These are phyloP conservation scores for Propithecus perrieri DNA, from an alignment of 2,797 vertebrate species.

Conservation along the genomic window DNA sequence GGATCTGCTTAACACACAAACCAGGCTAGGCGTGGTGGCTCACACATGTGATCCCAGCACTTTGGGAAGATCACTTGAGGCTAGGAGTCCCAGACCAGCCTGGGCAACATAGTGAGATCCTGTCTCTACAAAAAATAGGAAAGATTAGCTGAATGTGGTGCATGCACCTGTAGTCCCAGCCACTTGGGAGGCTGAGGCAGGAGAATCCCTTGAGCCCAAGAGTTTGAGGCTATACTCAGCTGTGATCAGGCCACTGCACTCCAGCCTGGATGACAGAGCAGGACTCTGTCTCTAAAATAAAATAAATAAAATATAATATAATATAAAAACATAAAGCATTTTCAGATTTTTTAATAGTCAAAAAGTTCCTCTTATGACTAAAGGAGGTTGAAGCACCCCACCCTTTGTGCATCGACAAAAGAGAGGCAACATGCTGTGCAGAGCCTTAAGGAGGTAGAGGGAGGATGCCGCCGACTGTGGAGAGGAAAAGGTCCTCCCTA, in stretches of 20 bases:
- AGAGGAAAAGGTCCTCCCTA: too few relatives aligned
- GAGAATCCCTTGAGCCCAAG: neutral
- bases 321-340: neutral
- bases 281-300: neutral
- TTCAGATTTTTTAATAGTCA: neutral
- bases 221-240: neutral
- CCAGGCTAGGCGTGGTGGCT: neutral
- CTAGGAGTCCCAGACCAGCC: neutral
- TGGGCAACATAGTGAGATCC: neutral
- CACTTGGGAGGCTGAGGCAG: neutral
- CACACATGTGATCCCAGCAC: neutral
- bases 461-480: neutral
- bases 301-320: neutral
- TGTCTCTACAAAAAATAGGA: neutral
- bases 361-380: neutral
- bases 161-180: neutral
- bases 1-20: neutral
- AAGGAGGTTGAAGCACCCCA: neutral
- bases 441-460: fast-evolving
- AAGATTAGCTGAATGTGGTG: neutral
- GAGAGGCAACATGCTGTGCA: neutral
- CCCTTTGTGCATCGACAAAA: neutral
- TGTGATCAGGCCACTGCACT: neutral
- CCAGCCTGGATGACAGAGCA: neutral
- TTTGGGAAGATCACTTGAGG: neutral